phyloP scores from a whole-genome alignment of 2,113 vertebrate species.

The Rhinogobius similis region DNA sequence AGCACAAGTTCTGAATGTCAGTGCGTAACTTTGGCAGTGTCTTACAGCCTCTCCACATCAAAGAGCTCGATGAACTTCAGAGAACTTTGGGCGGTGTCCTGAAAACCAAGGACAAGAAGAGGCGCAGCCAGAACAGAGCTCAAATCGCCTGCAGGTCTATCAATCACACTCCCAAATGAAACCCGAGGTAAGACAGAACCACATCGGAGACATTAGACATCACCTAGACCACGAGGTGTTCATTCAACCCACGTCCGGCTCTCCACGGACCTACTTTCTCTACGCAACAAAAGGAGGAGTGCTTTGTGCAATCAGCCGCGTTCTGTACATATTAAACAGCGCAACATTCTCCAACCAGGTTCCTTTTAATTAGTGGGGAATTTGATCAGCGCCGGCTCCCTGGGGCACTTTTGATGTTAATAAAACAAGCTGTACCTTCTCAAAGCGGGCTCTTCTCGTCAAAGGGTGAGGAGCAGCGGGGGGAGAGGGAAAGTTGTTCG shows the following conservation, averaged over 20 bases:
- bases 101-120: conserved; percentile 38
- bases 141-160: conserved; percentile 69
- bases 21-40: not conserved
- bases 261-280: conserved; percentile 59
- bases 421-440: conserved; percentile 76
- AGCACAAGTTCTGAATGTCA: not conserved
- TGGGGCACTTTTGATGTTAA: conserved; percentile 73
- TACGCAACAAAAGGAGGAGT: conserved; percentile 68
- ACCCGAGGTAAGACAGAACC: conserved; percentile 56
- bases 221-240: conserved; percentile 51
- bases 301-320: conserved; percentile 63
- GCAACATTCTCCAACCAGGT: conserved; percentile 62
- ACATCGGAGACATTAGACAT: conserved; percentile 42
- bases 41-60: not conserved
- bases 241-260: conserved; percentile 65
- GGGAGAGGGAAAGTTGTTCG: conserved; percentile 28
- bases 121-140: conserved; percentile 35
- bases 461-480: conserved; percentile 30
- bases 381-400: conserved; percentile 77
- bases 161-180: conserved; percentile 66
- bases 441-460: conserved; percentile 35
- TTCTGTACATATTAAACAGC: conserved; percentile 78
- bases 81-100: conserved; percentile 38
- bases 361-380: conserved; percentile 78
- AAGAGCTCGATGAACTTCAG: conserved; percentile 52